Evolutionary conservation across 1,140 invertebrate genomes (phyloP), one percentile per base, ranked within the genome.

Genomic region (Zaprionus kolodkinae): DNA sequence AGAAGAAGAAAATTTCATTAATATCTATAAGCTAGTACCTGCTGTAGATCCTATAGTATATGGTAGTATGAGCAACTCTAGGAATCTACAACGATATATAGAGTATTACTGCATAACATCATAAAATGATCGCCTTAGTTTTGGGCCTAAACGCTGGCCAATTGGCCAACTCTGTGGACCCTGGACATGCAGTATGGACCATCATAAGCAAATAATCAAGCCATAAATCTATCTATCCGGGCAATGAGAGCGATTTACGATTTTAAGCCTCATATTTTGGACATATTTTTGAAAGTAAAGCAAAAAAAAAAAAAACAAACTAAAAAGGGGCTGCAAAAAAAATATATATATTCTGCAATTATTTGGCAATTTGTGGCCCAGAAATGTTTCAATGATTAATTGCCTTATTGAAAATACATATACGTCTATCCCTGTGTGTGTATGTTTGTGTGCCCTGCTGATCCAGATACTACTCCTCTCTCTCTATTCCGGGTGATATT

Each of bases 201-300:
- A 76, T 88, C 84, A 84, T 88, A 89, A 78, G 85, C 80, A 88
- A 88, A 88, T 88, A 88, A 88, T 88, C 85, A 88, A 89, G 81
- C 75, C 81, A 89, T 88, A 88, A 88, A 88, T 88, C 87, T 88
- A 21, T 21, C 21, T 75, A 71, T 62, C 78, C 74, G 67, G 6
- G 43, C 72, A 75, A 71, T 71, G 72, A 75, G 68, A 75, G 68
- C 72, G 72, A 75, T 75, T 75, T 75, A 75, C 66, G 72, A 21
- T 89, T 89, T 81, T 75, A 52, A 54, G 70, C 60, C 45, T 25
- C 75, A 77, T 54, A 73, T 81, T 78, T 87, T 88, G 73, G 84
- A 88, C 64, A 77, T 69, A 61, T 79, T 77, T 79, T 77, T 77
- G 75, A 80, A 79, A 79, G 78, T 79, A 79, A 78, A 87, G 71